These are phyloP conservation scores for Pollenia angustigena DNA, from an alignment of 2,888 invertebrate species.

Conservation along the genomic window DNA sequence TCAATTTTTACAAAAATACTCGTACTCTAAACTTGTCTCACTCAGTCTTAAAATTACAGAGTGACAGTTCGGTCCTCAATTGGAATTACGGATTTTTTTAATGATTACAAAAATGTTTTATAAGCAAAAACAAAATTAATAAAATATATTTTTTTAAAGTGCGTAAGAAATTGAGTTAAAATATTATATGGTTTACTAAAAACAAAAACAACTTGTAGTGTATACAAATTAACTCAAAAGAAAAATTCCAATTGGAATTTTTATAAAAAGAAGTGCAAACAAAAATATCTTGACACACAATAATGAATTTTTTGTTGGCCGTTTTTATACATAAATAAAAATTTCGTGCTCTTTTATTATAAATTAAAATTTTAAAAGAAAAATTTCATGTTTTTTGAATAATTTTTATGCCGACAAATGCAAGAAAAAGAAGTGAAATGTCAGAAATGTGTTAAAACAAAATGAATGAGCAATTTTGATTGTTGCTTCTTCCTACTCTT, in stretches of 20 bases:
- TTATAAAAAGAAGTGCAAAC: neutral
- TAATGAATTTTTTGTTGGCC: neutral
- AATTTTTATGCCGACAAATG: slow-evolving; percentile 70
- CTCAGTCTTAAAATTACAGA: slow-evolving; percentile 79
- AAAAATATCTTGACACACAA: neutral
- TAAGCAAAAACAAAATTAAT: neutral
- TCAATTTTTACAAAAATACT: slow-evolving; percentile 72
- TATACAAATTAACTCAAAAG: neutral
- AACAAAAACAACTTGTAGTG: neutral
- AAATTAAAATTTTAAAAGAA: slow-evolving; percentile 42
- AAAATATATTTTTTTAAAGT: slow-evolving; percentile 15
- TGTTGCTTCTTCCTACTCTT: neutral
- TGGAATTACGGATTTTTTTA: slow-evolving; percentile 63
- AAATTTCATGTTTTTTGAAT: slow-evolving; percentile 56
- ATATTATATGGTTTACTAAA: neutral
- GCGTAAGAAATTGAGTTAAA: slow-evolving; percentile 24
- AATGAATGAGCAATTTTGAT: slow-evolving; percentile 39
- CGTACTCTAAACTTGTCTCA: slow-evolving; percentile 62
- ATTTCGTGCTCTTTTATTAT: neutral
- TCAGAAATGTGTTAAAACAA: slow-evolving; percentile 62
- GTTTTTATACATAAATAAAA: neutral
- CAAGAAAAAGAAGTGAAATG: slow-evolving; percentile 64
- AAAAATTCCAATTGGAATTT: slow-evolving; percentile 34
- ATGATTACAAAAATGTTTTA: slow-evolving; percentile 32
- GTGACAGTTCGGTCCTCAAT: slow-evolving; percentile 77